Base-by-base conservation (phyloP, 2,797 vertebrate genomes). In the Brachyrhaphis roseni region DNA sequence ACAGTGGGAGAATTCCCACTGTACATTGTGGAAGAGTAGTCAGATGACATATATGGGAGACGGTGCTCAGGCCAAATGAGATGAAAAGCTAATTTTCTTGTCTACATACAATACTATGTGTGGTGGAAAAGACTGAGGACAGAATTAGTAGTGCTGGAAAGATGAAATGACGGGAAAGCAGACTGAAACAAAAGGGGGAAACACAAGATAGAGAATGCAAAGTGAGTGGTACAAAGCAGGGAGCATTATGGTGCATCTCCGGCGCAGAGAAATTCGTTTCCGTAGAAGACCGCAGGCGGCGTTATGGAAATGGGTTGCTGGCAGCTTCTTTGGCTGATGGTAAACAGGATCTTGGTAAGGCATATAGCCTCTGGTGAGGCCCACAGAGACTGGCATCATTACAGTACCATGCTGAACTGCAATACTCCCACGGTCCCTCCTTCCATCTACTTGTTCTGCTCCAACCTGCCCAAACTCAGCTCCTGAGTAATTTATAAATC, bases 321-420 rank as follows among this genome's bases (percentile, higher is more conserved):
- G 93, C 92, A 95, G 96, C 94, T 91, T 96, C 93, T 95, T 94
- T 91, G 93, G 94, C 90, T 95, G 94, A 95, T 91, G 93, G 94
- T 96, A 95, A 96, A 96, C 96, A 96, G 96, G 96, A 96, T 96
- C 95, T 96, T 96, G 94, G 92, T 94, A 95, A 96, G 96, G 95
- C 94, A 96, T 94, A 96, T 95, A 95, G 95, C 95, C 95, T 87
- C 91, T 92, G 92, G 95, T 95, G 82, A 91, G 82, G 94, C 96
- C 95, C 72, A 82, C 55, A 79, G 92, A 94, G 89, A 85, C 93
- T 93, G 90, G 91, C 89, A 88, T 83, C 83, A 88, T 79, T 16
- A 62, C 36, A 39, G 46, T 46, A 77, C 81, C 83, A 82, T 79
- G 83, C 79, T 16, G 87, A 83, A 87, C 87, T 87, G 83, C 77